Percentiles rank a stretch among this genome's conserved stretches.
phyloP scores from a whole-genome alignment of 2,888 invertebrate genomes.

The Tromatobia lineatoria region DNA sequence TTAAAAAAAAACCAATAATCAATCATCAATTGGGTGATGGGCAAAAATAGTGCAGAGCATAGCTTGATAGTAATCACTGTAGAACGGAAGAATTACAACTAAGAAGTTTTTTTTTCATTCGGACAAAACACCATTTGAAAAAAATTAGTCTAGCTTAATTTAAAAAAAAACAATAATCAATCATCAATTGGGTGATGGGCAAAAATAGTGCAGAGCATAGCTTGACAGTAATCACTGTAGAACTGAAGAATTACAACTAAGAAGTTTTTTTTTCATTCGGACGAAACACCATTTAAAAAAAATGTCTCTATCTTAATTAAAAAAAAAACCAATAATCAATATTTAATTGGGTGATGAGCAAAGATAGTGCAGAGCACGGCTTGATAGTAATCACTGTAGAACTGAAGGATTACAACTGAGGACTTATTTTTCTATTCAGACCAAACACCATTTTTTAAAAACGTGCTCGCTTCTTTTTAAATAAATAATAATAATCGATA shows the following conservation, averaged over 20 bases:
- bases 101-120: neutral
- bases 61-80: neutral
- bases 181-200: neutral
- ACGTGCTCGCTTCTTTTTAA: no score
- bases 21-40: conserved; percentile 12
- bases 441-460: no score
- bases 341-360: neutral
- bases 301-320: neutral
- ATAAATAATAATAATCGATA: no score
- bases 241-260: neutral
- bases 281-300: neutral
- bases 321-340: no score
- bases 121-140: no score
- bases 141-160: no score
- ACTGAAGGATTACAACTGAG: neutral
- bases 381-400: neutral
- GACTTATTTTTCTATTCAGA: neutral
- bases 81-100: neutral
- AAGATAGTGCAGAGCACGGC: neutral
- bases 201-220: neutral
- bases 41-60: conserved; percentile 5
- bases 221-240: neutral
- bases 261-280: neutral
- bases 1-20: no score
- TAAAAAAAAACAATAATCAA: no score